These are phyloP conservation scores for Rhagologus leucostigma DNA, from an alignment of 2,113 vertebrate species.

Conservation along the genomic window DNA sequence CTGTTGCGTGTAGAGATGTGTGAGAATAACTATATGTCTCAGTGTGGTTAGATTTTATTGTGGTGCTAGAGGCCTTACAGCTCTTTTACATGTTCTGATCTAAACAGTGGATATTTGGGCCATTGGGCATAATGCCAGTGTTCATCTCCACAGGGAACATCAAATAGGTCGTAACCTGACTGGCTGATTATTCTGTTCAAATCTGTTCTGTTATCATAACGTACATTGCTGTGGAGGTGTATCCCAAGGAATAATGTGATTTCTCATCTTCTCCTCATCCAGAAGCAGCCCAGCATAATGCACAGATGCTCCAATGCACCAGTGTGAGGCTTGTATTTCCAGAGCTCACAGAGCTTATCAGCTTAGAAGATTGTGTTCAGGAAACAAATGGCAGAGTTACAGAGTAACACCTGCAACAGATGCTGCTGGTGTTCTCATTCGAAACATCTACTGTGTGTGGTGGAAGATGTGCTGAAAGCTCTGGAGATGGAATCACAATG, in stretches of 20 bases:
- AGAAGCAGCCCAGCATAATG: background rate
- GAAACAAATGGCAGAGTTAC: background rate
- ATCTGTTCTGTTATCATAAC: background rate
- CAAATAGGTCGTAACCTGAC: background rate
- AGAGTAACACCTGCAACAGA: background rate
- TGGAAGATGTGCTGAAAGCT: background rate
- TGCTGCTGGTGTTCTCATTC: background rate
- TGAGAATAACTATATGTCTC: background rate
- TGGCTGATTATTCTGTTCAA: background rate
- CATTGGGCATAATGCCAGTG: background rate
- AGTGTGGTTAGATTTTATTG: background rate
- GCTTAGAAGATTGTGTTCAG: background rate
- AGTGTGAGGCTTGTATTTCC: background rate
- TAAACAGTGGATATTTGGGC: background rate
- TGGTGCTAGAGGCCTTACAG: background rate
- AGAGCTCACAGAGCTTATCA: background rate
- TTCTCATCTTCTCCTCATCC: background rate
- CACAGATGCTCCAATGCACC: background rate
- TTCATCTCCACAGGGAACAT: background rate
- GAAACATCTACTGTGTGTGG: background rate
- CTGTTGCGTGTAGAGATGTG: background rate
- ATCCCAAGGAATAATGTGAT: background rate
- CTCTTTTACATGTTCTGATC: background rate
- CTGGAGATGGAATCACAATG: background rate
- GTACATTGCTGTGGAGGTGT: background rate